Percentiles rank a stretch among this genome's conserved stretches.
Conservation (phyloP, 1,140 invertebrate genomes). For the Microplitis mediator region DNA sequence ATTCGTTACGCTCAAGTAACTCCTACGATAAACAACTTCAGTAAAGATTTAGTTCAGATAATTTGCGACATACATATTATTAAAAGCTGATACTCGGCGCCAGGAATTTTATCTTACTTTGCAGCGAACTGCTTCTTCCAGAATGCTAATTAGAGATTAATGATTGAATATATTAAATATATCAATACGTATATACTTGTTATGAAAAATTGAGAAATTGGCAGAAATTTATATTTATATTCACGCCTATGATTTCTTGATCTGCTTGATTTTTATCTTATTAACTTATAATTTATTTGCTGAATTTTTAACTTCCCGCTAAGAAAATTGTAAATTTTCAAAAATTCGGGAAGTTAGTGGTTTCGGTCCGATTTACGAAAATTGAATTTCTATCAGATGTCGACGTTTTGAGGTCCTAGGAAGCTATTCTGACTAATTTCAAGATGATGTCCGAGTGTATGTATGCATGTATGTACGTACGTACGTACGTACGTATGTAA, state of each 20-base stretch:
- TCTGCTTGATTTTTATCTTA: neutral
- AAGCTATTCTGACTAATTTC: too few relatives aligned
- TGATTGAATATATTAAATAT: neutral
- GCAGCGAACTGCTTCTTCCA: conserved; percentile 5
- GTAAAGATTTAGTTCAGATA: neutral
- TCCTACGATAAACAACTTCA: conserved; percentile 15
- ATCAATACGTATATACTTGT: neutral
- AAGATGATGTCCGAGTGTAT: too few relatives aligned
- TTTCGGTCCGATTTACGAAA: too few relatives aligned
- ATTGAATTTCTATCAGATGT: too few relatives aligned
- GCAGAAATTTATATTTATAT: neutral
- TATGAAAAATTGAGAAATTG: conserved; percentile 4
- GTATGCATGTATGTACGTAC: too few relatives aligned
- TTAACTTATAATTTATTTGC: neutral
- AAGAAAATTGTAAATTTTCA: too few relatives aligned
- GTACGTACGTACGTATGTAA: too few relatives aligned
- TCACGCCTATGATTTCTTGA: neutral
- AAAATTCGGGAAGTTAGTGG: too few relatives aligned
- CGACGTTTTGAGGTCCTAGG: too few relatives aligned
- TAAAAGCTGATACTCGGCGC: neutral
- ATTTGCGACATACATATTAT: neutral
- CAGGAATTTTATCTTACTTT: conserved; percentile 3
- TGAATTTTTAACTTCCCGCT: too few relatives aligned
- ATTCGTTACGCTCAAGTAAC: conserved; percentile 1
- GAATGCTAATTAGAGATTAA: conserved; percentile 20